phyloP scores from a whole-genome alignment of 2,113 vertebrate genomes.

The Stigmatopora nigra region DNA sequence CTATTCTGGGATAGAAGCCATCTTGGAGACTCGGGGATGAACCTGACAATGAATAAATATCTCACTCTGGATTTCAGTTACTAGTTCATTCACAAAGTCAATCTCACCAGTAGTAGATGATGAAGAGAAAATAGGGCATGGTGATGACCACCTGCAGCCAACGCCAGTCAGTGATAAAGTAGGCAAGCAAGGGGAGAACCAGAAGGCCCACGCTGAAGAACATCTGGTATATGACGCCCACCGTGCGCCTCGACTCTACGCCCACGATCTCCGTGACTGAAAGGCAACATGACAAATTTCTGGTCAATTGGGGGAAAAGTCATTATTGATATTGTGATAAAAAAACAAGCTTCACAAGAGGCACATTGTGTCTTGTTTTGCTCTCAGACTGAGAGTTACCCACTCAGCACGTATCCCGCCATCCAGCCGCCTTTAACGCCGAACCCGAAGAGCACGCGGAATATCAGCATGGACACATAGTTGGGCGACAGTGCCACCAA shows the following conservation, averaged over 20 bases:
- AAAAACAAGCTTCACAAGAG: too few species aligned
- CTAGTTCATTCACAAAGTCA: neutral
- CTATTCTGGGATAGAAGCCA: slow-evolving; percentile 89
- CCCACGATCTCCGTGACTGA: slow-evolving; percentile 93
- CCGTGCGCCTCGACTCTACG: slow-evolving; percentile 80
- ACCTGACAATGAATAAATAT: slow-evolving; percentile 61
- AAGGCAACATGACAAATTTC: neutral
- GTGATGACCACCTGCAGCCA: slow-evolving; percentile 86
- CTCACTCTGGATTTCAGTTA: neutral
- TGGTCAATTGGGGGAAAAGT: too few species aligned
- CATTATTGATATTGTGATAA: too few species aligned
- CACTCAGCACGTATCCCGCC: slow-evolving; percentile 86
- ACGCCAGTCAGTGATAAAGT: slow-evolving; percentile 83
- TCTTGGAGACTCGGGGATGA: slow-evolving; percentile 90
- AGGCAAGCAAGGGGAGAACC: slow-evolving; percentile 87
- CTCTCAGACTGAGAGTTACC: too few species aligned
- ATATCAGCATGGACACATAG: slow-evolving; percentile 78
- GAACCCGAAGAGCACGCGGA: slow-evolving; percentile 84
- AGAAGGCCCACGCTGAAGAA: slow-evolving; percentile 90
- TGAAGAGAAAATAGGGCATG: slow-evolving; percentile 83
- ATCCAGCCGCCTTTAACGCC: slow-evolving; percentile 93
- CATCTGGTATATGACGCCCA: slow-evolving; percentile 87
- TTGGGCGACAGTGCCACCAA: slow-evolving; percentile 82
- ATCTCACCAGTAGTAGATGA: slow-evolving; percentile 88
- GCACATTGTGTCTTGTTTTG: neutral